These are phyloP conservation scores for Pachydiplax longipennis DNA, from an alignment of 2,888 invertebrate species.

Conservation along the genomic window DNA sequence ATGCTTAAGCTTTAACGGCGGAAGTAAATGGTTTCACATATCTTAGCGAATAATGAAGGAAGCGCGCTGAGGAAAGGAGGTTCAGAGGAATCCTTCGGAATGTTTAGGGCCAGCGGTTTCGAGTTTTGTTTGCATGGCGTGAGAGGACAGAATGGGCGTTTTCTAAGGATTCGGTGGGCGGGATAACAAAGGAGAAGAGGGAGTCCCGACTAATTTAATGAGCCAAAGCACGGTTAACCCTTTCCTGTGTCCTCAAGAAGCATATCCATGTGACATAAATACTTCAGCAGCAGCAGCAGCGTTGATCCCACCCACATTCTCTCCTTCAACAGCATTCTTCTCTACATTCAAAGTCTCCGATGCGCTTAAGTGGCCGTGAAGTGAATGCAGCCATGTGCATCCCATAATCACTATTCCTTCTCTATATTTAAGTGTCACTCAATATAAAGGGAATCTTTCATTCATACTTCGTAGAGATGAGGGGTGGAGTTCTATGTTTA, in stretches of 20 bases:
- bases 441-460: too few species aligned
- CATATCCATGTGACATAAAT: neutral
- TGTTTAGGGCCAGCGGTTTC: neutral
- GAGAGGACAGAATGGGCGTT: neutral
- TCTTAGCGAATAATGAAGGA: neutral
- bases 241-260: neutral
- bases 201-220: neutral
- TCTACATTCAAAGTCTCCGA: neutral
- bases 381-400: too few species aligned
- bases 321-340: neutral
- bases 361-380: neutral
- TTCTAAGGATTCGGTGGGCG: neutral
- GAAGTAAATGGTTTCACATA: neutral
- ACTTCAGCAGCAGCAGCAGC: neutral
- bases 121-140: neutral
- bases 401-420: too few species aligned
- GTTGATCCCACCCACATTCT: neutral
- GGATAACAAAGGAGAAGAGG: neutral
- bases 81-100: neutral
- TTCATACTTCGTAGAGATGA: too few species aligned
- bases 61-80: neutral
- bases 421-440: too few species aligned
- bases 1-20: too few species aligned
- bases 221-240: neutral
- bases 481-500: too few species aligned